These are phyloP conservation scores for Phalera bucephala DNA, from an alignment of 2,888 invertebrate genomes.

Conservation along the genomic window DNA sequence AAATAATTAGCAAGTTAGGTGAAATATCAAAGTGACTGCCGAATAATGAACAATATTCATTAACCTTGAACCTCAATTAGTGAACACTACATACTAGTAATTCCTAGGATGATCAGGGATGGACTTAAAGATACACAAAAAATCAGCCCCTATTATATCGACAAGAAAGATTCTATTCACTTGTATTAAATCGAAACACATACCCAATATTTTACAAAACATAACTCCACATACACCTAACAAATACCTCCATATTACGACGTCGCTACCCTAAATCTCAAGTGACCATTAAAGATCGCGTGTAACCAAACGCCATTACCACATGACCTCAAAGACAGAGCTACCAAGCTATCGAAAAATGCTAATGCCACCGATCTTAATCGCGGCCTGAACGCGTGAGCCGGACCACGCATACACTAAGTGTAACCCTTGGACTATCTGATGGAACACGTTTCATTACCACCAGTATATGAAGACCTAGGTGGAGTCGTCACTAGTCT, in stretches of 20 bases:
- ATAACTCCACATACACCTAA: background rate
- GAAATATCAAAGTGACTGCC: no score
- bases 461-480: constrained; percentile 44
- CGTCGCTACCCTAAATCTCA: constrained; percentile 14
- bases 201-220: no score
- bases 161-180: no score
- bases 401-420: constrained; percentile 74
- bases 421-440: constrained; percentile 78
- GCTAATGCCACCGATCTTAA: constrained; percentile 72
- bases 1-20: no score
- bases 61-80: no score
- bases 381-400: constrained; percentile 69
- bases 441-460: constrained; percentile 60
- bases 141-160: no score
- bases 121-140: no score
- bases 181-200: no score
- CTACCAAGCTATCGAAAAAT: constrained; percentile 65
- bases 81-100: no score
- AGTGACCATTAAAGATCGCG: constrained; percentile 48
- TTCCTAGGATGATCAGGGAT: no score
- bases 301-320: constrained; percentile 54
- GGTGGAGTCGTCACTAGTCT: no score
- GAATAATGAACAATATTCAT: no score
- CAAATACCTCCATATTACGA: constrained; percentile 9
- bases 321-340: constrained; percentile 76